Base-by-base conservation (phyloP, 2,113 vertebrate species). In the Apaloderma vittatum region DNA sequence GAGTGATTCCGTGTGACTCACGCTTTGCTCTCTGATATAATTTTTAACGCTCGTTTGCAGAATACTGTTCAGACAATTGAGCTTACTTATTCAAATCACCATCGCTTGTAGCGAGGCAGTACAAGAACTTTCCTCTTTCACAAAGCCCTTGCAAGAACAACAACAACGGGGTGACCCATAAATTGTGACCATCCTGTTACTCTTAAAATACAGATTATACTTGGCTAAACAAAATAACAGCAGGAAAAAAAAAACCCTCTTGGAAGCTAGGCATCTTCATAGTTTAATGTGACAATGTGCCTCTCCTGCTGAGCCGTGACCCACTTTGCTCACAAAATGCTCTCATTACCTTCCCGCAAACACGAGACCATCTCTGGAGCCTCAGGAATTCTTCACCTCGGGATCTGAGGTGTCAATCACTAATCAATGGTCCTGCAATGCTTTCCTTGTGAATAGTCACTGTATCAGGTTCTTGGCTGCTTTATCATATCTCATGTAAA, bases 1-100 rank as follows among this genome's bases (percentile, higher is more conserved):
- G 86, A 96, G 76, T 88, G 90, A 81, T 90, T 83, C 72, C 21
- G 9, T 18, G 48, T 96, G 95, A 94, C 83, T 97, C 88, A 94
- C 17, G 49, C 86, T 96, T 93, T 89, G 67, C 66, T 93, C 95
- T 49, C 74, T 34, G 82, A 74, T 37, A 66, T 21, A 29, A 40
- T 54, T 83, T 93, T 93, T 83, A 76, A 74, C 52, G 14, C 67
- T 94, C 45, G 7, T 82, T 94, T 93, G 86, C 86, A 89, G 94
- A 74, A 45, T 30, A 84, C 91, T 94, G 80, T 89, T 95, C 89
- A 86, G 80, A 63, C 83, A 81, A 89, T 81, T 67, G 86, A 81
- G 76, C 79, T 92, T 12, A 4, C 75, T 80, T 73, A 43, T 67
- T 71, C 61, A 40, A 93, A 95, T 91, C 91, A 87, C 86, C 57